Percentiles rank a stretch among this genome's conserved stretches.
These are phyloP conservation scores for Drosophila sulfurigaster DNA, from an alignment of 1,140 invertebrate species.

Conservation along the genomic window DNA sequence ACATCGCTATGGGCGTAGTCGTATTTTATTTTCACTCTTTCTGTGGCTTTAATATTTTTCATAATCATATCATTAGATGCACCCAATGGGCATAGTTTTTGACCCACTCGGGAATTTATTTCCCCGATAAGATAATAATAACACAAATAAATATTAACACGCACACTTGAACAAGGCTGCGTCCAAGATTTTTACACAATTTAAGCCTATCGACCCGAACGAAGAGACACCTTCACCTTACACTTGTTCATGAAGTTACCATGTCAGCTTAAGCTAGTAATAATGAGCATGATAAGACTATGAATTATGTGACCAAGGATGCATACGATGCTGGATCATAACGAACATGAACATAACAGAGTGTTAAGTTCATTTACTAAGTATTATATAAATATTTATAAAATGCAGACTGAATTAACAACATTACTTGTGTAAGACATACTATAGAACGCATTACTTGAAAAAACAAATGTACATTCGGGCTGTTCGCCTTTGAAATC, in stretches of 20 bases:
- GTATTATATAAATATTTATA: no score
- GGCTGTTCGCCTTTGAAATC: no score
- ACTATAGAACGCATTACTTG: no score
- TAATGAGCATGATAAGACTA: neutral
- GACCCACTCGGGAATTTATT: slow-evolving; percentile 49
- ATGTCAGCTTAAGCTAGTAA: neutral
- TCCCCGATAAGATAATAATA: slow-evolving; percentile 62
- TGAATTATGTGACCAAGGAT: neutral
- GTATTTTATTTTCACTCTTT: slow-evolving; percentile 64
- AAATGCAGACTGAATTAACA: no score
- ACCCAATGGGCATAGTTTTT: slow-evolving; percentile 62
- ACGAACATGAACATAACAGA: no score
- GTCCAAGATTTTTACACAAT: neutral
- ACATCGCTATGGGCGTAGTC: slow-evolving; percentile 43
- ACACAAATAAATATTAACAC: slow-evolving; percentile 57
- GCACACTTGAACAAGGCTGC: slow-evolving; percentile 3
- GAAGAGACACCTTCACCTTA: neutral
- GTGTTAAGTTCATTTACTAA: no score
- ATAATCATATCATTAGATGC: slow-evolving; percentile 80
- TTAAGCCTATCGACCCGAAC: neutral
- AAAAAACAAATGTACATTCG: no score
- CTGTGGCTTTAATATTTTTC: slow-evolving; percentile 64
- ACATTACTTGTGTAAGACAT: no score
- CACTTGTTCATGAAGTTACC: neutral
- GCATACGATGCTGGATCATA: neutral